Evolutionary conservation across 2,888 invertebrate genomes (phyloP).

Genomic region (Neoascia interrupta): DNA sequence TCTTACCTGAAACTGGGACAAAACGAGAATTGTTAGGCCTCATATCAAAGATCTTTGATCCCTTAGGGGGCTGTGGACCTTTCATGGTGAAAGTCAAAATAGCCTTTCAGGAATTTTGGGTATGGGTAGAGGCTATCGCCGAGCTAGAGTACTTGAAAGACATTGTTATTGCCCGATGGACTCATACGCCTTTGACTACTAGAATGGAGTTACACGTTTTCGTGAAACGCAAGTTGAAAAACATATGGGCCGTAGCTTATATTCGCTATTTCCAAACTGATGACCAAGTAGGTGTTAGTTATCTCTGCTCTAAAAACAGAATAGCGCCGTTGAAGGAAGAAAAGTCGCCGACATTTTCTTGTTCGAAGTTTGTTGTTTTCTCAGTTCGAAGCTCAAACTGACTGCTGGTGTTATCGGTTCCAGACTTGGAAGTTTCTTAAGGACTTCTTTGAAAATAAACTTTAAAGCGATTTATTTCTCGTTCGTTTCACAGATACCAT

Average conservation of each 20-base stretch:
- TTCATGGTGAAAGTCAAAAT: not conserved
- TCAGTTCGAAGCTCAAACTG: not conserved
- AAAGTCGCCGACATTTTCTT: not conserved
- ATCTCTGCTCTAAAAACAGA: slow-evolving; percentile 1
- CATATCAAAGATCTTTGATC: not conserved
- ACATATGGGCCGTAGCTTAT: not conserved
- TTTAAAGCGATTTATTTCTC: no score
- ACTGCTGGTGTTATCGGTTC: not conserved
- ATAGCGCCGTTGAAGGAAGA: not conserved
- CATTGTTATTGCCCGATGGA: not conserved
- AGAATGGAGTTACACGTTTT: not conserved
- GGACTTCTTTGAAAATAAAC: no score
- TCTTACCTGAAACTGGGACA: not conserved
- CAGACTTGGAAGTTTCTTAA: no score
- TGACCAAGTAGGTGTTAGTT: not conserved
- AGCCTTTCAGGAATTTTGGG: not conserved
- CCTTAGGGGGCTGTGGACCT: not conserved
- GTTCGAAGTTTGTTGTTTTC: no score
- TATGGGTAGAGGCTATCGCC: not conserved
- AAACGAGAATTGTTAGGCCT: not conserved
- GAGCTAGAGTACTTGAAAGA: not conserved
- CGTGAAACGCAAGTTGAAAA: not conserved
- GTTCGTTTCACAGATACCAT: no score
- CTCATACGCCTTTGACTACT: not conserved
- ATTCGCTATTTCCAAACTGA: not conserved